These are phyloP conservation scores for Dipodomys merriami DNA, from an alignment of 2,113 vertebrate genomes.

Conservation along the genomic window DNA sequence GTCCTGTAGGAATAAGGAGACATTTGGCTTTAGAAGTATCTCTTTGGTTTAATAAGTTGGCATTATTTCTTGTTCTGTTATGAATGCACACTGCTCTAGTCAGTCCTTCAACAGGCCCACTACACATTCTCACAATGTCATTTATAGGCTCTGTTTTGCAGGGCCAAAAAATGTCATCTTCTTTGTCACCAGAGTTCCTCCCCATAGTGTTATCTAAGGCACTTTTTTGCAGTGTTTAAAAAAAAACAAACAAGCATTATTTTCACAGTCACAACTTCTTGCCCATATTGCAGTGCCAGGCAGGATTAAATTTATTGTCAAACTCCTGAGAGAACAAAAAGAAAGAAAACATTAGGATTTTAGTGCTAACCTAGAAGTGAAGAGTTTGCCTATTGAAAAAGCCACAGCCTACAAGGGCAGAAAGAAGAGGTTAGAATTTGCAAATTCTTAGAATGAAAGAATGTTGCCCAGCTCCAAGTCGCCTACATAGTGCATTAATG, in stretches of 20 bases:
- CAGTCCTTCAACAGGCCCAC: neutral
- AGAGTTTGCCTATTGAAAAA: constrained; percentile 12
- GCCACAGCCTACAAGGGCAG: constrained; percentile 42
- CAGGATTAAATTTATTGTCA: constrained; percentile 99
- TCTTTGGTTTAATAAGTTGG: neutral
- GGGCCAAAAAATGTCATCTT: neutral
- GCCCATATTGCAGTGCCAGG: constrained; percentile 99
- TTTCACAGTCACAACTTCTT: constrained; percentile 89
- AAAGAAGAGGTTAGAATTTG: constrained; percentile 41
- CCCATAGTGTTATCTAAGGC: neutral
- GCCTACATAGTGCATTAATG: constrained; percentile 68
- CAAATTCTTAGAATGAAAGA: constrained; percentile 70
- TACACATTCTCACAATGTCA: neutral
- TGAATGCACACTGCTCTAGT: neutral
- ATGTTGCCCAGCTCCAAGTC: constrained; percentile 63
- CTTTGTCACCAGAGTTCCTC: constrained; percentile 91
- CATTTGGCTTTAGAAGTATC: neutral
- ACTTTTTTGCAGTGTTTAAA: neutral
- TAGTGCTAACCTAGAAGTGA: constrained; percentile 4
- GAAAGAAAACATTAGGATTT: constrained; percentile 35
- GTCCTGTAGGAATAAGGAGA: neutral
- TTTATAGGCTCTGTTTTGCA: neutral
- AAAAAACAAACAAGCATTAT: constrained; percentile 8
- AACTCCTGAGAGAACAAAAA: constrained; percentile 90
- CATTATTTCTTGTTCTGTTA: neutral